Evolutionary conservation across 2,113 vertebrate genomes (phyloP).

Genomic region (Urocynchramus pylzowi): DNA sequence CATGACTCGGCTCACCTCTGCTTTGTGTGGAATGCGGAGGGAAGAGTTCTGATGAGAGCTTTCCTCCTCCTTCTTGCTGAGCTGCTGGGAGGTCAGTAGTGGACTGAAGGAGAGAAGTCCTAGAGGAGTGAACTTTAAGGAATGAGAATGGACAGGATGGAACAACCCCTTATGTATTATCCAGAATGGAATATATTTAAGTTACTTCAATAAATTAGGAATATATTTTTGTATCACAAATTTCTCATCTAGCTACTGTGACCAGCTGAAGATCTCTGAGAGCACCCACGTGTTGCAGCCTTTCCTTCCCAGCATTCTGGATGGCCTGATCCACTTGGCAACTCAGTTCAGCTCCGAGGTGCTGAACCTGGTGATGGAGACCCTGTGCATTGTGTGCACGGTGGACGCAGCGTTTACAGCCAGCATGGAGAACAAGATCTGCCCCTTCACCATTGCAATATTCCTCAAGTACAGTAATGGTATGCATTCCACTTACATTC

Average conservation of each 20-base stretch:
- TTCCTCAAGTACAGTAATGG: slow-evolving; percentile 98
- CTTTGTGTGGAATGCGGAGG: background rate
- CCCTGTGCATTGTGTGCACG: slow-evolving; percentile 92
- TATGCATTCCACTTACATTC: slow-evolving; percentile 22
- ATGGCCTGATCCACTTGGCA: slow-evolving; percentile 91
- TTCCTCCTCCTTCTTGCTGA: background rate
- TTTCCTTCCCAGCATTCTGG: slow-evolving; percentile 93
- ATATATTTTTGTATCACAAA: background rate
- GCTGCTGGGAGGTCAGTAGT: background rate
- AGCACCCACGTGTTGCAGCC: slow-evolving; percentile 93
- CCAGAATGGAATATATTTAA: background rate
- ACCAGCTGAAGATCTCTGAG: slow-evolving; percentile 94
- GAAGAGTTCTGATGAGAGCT: background rate
- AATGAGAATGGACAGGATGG: background rate
- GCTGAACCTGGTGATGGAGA: slow-evolving; percentile 97
- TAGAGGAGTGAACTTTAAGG: background rate
- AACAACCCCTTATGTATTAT: background rate
- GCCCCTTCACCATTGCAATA: slow-evolving; percentile 96
- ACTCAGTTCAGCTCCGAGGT: slow-evolving; percentile 97
- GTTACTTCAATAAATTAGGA: background rate
- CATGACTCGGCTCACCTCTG: background rate
- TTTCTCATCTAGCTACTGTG: slow-evolving; percentile 85
- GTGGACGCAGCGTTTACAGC: slow-evolving; percentile 92
- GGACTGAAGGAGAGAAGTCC: background rate
- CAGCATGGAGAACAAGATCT: slow-evolving; percentile 93